These are phyloP conservation scores for Scaptomyza cyrtandrae DNA, from an alignment of 2,888 invertebrate species.

Conservation along the genomic window DNA sequence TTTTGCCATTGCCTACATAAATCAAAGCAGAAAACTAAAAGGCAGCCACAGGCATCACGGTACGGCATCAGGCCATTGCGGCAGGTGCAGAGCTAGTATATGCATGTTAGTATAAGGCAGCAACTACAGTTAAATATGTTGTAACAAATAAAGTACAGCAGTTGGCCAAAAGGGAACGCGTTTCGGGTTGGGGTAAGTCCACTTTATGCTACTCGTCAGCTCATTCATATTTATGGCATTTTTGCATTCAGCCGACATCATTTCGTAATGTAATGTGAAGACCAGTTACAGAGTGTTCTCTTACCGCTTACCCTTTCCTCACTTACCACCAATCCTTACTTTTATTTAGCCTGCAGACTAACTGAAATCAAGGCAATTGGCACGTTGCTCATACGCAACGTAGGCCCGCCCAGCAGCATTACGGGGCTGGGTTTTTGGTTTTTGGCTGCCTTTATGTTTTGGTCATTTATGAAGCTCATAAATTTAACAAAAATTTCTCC, in stretches of 20 bases:
- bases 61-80: constrained; percentile 13
- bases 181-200: constrained; percentile 25
- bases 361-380: constrained; percentile 75
- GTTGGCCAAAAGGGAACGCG: constrained; percentile 62
- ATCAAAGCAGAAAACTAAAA: constrained; percentile 69
- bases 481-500: constrained; percentile 69
- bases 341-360: constrained; percentile 8
- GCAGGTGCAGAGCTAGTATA: constrained; percentile 36
- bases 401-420: constrained; percentile 35
- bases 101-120: constrained; percentile 19
- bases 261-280: constrained; percentile 77
- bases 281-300: constrained; percentile 55
- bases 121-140: constrained; percentile 78
- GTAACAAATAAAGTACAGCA: constrained; percentile 79
- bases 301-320: not conserved
- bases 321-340: not conserved
- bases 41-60: constrained; percentile 55
- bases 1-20: constrained; percentile 58
- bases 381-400: constrained; percentile 77
- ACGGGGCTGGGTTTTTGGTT: constrained; percentile 7
- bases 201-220: constrained; percentile 68
- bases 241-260: constrained; percentile 79
- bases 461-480: constrained; percentile 81
- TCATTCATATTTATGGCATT: constrained; percentile 81
- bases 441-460: constrained; percentile 62